Percentiles rank a stretch among this genome's conserved stretches.
Evolutionary conservation across 2,888 invertebrate species (phyloP).

Genomic region (Rhagonycha fulva): DNA sequence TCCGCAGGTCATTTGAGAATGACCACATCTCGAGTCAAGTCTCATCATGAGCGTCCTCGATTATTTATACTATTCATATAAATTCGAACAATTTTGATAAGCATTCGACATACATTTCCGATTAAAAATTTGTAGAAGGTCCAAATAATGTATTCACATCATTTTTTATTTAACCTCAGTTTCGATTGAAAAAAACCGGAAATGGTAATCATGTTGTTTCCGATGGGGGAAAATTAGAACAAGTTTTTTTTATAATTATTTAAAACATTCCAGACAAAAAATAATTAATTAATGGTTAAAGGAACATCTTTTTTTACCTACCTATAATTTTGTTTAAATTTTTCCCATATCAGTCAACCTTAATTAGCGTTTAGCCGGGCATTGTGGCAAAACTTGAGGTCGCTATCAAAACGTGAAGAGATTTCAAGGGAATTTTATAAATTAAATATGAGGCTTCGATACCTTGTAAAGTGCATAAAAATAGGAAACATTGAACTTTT

Average conservation of each 20-base stretch:
- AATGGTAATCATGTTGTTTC: not conserved
- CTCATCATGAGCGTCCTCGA: not conserved
- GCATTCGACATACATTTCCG: not conserved
- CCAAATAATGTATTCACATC: not conserved
- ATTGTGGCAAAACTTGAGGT: not conserved
- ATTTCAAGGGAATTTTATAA: conserved; percentile 5
- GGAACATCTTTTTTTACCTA: not conserved
- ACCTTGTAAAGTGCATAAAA: not conserved
- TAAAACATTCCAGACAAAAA: not conserved
- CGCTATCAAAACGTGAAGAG: conserved; percentile 4
- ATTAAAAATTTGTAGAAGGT: not conserved
- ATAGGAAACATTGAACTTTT: not conserved
- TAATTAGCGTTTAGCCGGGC: not conserved
- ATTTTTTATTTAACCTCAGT: not conserved
- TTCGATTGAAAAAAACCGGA: not conserved
- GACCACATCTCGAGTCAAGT: not conserved
- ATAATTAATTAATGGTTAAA: not conserved
- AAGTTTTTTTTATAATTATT: not conserved
- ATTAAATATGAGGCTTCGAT: not conserved
- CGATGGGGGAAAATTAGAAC: not conserved
- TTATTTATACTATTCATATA: not conserved
- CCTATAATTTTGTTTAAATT: not conserved
- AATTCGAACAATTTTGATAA: not conserved
- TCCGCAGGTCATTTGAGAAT: not conserved
- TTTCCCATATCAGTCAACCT: not conserved